These are phyloP conservation scores for Albula glossodonta DNA, from an alignment of 2,113 vertebrate species.

Conservation along the genomic window DNA sequence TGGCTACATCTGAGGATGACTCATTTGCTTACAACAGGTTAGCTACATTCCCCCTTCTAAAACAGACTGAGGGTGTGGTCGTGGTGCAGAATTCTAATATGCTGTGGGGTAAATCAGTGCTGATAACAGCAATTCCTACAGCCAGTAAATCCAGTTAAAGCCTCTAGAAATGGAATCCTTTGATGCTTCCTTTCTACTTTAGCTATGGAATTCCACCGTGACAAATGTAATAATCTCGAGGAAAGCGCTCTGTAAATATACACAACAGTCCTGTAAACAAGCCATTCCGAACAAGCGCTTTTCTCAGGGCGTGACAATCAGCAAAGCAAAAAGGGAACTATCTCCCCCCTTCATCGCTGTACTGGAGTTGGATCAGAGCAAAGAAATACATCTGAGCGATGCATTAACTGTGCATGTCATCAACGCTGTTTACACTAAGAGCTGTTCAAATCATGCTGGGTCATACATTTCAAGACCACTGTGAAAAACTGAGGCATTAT, in stretches of 20 bases:
- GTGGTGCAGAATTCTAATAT: not conserved
- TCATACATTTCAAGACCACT: not conserved
- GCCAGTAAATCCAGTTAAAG: not conserved
- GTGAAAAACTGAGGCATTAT: not conserved
- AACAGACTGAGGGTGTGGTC: not conserved
- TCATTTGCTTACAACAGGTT: not conserved
- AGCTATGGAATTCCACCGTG: not conserved
- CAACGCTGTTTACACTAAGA: slow-evolving; percentile 2
- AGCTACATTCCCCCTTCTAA: not conserved
- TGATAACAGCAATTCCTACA: not conserved
- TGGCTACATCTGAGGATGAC: not conserved
- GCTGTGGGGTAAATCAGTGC: not conserved
- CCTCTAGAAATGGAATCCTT: not conserved
- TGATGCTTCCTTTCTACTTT: not conserved
- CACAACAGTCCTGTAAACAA: slow-evolving; percentile 17
- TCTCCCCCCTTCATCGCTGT: not conserved
- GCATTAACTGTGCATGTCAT: not conserved
- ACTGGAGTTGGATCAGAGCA: not conserved
- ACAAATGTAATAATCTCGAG: not conserved
- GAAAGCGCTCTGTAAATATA: slow-evolving; percentile 24
- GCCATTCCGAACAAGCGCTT: not conserved
- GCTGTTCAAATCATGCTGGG: not conserved
- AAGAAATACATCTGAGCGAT: not conserved
- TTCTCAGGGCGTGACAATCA: not conserved
- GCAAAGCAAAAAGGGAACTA: not conserved